These are phyloP conservation scores for Fissipunctia ypsillon DNA, from an alignment of 2,888 invertebrate species.

Conservation along the genomic window DNA sequence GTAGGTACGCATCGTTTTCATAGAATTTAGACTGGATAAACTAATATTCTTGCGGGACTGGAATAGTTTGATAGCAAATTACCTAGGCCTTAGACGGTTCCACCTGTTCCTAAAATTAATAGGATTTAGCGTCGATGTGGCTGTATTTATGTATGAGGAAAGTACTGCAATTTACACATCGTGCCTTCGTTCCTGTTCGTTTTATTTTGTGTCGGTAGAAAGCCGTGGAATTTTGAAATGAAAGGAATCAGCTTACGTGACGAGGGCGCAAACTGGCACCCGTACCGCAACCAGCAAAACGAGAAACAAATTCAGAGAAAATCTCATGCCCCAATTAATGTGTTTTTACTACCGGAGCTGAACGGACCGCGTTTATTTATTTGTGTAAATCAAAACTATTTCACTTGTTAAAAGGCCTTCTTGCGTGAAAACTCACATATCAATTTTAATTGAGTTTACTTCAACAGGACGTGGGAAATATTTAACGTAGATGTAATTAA, in stretches of 20 bases:
- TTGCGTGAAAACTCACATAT: constrained; percentile 6
- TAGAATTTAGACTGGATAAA: constrained; percentile 30
- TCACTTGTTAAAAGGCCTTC: constrained; percentile 3
- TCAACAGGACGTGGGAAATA: constrained; percentile 12
- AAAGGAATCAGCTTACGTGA: constrained; percentile 66
- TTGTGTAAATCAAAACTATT: constrained; percentile 46
- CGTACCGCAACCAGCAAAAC: constrained; percentile 48
- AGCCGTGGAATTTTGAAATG: constrained; percentile 61
- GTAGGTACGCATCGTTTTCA: constrained; percentile 16
- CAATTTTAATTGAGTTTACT: constrained; percentile 35
- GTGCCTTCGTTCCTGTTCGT: constrained; percentile 43
- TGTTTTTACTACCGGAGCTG: constrained; percentile 56
- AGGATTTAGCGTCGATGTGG: constrained; percentile 21
- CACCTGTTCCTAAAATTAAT: constrained; percentile 42
- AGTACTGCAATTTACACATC: constrained; percentile 43
- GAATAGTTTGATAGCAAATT: constrained; percentile 34
- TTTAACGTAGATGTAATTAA: constrained; percentile 22
- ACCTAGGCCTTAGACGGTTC: constrained; percentile 19
- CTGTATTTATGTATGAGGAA: constrained; percentile 24
- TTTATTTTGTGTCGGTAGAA: constrained; percentile 50
- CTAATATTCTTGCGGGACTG: constrained; percentile 22
- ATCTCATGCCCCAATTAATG: constrained; percentile 76
- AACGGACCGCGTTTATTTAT: constrained; percentile 60
- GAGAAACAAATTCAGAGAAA: constrained; percentile 72
- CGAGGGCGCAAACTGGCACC: constrained; percentile 58